Evolutionary conservation across 2,888 invertebrate genomes (phyloP), one percentile per base, ranked within the genome.

Genomic region (Odontothrips loti): DNA sequence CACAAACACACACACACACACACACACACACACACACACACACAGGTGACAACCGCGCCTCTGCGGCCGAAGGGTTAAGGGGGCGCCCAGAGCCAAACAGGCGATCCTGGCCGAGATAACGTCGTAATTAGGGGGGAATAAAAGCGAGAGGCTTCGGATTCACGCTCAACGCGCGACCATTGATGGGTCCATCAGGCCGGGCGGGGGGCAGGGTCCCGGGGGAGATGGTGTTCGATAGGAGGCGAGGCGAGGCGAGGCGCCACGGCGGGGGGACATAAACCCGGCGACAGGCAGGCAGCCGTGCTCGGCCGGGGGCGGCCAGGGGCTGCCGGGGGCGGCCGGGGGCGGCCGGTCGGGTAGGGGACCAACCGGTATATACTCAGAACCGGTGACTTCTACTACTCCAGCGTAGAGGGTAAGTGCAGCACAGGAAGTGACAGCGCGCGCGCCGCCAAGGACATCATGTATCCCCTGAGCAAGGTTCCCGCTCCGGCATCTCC

Each of bases 111-210:
- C 17, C 58, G 20, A 17, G 58, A 58, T 58, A 58, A 17, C 58
- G 58, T 58, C 58, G 58, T 75, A 75, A 75, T 75, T 75, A 75
- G 68, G 68, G 23, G 27, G 10, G 23, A 75, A 75, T 58, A 58
- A 58, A 58, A 58, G 20, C 68, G 20, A n/a, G 58, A n/a, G 20
- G 20, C 58, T 58, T 58, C 58, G 58, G 12, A 58, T 58, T 58
- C 58, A 58, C 15, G 58, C 58, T 58, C 58, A 58, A 15, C 58
- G 58, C 20, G 58, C 58, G 58, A 58, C 58, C 68, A 75, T 75
- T 75, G 68, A 75, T 75, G 68, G 68, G 23, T 75, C 68, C 68
- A 75, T 75, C 68, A 27, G 68, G 58, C 17, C 17, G 34, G 34
- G 34, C 3, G 34, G 34, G 34, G 34, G 34, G 51, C 4, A 51